Evolutionary conservation across 2,888 invertebrate species (phyloP).

Genomic region (Aquatica leii): DNA sequence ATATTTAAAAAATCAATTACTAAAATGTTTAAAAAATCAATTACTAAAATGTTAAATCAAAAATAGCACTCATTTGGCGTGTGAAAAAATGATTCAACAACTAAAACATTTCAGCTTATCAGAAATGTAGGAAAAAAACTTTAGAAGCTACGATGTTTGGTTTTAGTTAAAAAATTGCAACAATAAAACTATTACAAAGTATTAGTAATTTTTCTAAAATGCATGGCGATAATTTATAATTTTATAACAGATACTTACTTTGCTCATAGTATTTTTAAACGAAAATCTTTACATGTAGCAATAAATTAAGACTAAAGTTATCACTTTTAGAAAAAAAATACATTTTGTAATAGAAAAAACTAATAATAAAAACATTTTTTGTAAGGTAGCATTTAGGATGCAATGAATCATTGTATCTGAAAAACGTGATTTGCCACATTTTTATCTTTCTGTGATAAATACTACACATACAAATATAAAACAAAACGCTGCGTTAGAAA

Average conservation of each 20-base stretch:
- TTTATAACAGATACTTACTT: background rate
- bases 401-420: conserved; percentile 10
- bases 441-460: conserved; percentile 34
- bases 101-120: too few species aligned
- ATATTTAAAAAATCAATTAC: too few species aligned
- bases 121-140: too few species aligned
- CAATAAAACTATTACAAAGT: too few species aligned
- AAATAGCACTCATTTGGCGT: too few species aligned
- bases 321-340: conserved; percentile 18
- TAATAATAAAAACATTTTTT: background rate
- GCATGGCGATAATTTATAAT: background rate
- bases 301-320: conserved; percentile 36
- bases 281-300: conserved; percentile 31
- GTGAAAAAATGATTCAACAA: too few species aligned
- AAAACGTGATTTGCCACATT: conserved; percentile 28
- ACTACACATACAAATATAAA: conserved; percentile 27
- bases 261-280: conserved; percentile 16
- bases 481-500: conserved; percentile 22
- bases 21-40: too few species aligned
- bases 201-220: too few species aligned
- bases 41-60: too few species aligned
- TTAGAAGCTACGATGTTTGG: too few species aligned
- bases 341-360: conserved; percentile 17
- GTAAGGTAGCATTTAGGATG: background rate
- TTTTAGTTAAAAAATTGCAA: too few species aligned